phyloP scores from a whole-genome alignment of 2,888 invertebrate species.

The Yponomeuta plumbellus region DNA sequence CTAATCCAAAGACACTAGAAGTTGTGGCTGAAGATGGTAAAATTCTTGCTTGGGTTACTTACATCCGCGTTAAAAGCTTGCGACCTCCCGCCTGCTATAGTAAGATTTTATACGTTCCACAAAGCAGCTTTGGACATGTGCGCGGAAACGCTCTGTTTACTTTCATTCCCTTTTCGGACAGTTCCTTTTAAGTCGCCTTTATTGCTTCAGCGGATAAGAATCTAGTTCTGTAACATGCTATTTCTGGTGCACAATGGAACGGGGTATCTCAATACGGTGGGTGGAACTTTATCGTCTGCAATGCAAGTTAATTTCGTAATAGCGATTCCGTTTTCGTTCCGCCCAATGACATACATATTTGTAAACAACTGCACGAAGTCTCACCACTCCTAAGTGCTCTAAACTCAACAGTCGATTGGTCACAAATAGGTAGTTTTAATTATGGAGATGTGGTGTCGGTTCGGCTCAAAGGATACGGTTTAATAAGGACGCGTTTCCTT shows the following conservation, averaged over 20 bases:
- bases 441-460: slow-evolving; percentile 52
- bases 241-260: slow-evolving; percentile 50
- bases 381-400: slow-evolving; percentile 8
- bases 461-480: slow-evolving; percentile 48
- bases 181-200: slow-evolving; percentile 57
- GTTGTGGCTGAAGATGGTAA: too few species aligned
- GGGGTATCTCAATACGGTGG: slow-evolving; percentile 41
- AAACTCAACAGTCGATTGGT: neutral
- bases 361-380: slow-evolving; percentile 6
- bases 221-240: slow-evolving; percentile 53
- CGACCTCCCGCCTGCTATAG: too few species aligned
- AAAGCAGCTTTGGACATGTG: slow-evolving; percentile 37
- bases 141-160: slow-evolving; percentile 62
- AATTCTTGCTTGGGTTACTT: too few species aligned
- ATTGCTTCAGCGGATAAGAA: slow-evolving; percentile 50
- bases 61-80: too few species aligned
- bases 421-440: slow-evolving; percentile 42
- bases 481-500: slow-evolving; percentile 59
- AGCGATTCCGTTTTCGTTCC: slow-evolving; percentile 30
- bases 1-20: too few species aligned
- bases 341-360: slow-evolving; percentile 30
- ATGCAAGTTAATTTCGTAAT: slow-evolving; percentile 37
- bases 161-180: slow-evolving; percentile 57
- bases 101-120: neutral
- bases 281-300: slow-evolving; percentile 28